Base-by-base conservation (phyloP, 2,797 vertebrate genomes). In the Falco naumanni region DNA sequence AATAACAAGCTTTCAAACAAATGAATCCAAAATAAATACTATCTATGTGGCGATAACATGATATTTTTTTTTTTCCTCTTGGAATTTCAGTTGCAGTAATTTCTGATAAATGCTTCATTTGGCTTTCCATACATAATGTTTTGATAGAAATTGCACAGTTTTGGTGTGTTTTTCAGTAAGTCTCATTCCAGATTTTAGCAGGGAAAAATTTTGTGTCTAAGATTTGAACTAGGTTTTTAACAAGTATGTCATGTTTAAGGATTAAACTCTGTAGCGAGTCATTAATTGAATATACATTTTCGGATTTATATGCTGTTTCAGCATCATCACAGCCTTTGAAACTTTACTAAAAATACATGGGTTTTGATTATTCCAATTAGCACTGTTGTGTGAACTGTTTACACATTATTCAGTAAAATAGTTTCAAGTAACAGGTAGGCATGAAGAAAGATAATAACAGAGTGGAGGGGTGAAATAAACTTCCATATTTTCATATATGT, bases 1-100 rank as follows among this genome's bases (percentile, higher is more conserved):
- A 78, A 65, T 88, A 89, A 31, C 21, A 65, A 68, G 15, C 29
- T 69, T 88, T 65, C 54, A 79, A 91, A 84, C 20, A 50, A 51
- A 13, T 64, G 13, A 71, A 70, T 84, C 12, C 12, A 53, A 80
- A 66, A 61, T n/a, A 57, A 79, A 59, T 68, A 13, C 39, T 65
- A 13, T 33, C 11, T 57, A 0, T 60, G 16, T 71, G 28, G 5
- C 0, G 0, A 68, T 91, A 66, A 33, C 11, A 9, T 64, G 48
- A 33, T 10, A 71, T 37, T 24, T 77, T 66, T 28, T 28, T 11
- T 63, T 89, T 77, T 81, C 6, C 20, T 56, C 25, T 47, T 74
- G 28, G 12, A 84, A 82, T 84, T 87, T 53, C 31, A 57, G 6
- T 41, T 79, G 25, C 4, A 9, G 12, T 59, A 48, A 56, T 70